phyloP scores from a whole-genome alignment of 2,113 vertebrate species.

The Ariopsis seemanni region DNA sequence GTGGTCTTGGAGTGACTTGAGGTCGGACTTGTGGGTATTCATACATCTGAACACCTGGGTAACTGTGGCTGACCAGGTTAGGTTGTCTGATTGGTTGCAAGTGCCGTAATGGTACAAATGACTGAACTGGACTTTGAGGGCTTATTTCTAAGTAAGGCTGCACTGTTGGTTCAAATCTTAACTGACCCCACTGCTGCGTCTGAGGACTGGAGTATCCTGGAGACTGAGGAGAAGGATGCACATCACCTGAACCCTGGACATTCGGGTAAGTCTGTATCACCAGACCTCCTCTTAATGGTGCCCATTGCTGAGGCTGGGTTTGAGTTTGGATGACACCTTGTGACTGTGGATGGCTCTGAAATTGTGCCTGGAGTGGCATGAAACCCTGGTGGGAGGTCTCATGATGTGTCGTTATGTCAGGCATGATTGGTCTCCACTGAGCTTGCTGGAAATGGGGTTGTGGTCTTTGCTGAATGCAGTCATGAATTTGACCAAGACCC shows the following conservation, averaged over 20 bases:
- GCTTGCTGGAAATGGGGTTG: slow-evolving; percentile 39
- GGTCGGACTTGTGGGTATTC: slow-evolving; percentile 23
- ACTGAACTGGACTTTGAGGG: slow-evolving; percentile 24
- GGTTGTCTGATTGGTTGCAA: slow-evolving; percentile 52
- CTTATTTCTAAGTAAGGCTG: slow-evolving; percentile 47
- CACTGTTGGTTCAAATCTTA: slow-evolving; percentile 47
- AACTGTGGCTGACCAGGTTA: slow-evolving; percentile 44
- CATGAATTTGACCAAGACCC: slow-evolving; percentile 35
- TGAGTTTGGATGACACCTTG: slow-evolving; percentile 30
- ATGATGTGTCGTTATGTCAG: slow-evolving; percentile 16
- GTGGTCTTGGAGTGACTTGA: slow-evolving; percentile 47
- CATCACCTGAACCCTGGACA: slow-evolving; percentile 48
- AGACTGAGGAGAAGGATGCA: slow-evolving; percentile 1
- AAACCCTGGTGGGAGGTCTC: slow-evolving; percentile 19
- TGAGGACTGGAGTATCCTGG: slow-evolving; percentile 19
- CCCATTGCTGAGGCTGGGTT: slow-evolving; percentile 56
- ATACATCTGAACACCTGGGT: slow-evolving; percentile 43
- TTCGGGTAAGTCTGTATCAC: slow-evolving; percentile 45
- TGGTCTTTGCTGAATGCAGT: slow-evolving; percentile 14
- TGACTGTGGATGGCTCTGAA: slow-evolving; percentile 28
- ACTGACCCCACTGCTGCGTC: slow-evolving; percentile 52
- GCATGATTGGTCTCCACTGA: slow-evolving; percentile 24
- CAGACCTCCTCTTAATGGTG: slow-evolving; percentile 48
- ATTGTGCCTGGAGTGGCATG: neutral
- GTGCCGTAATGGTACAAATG: slow-evolving; percentile 43